phyloP scores from a whole-genome alignment of 2,888 invertebrate genomes.

The Boloria selene region DNA sequence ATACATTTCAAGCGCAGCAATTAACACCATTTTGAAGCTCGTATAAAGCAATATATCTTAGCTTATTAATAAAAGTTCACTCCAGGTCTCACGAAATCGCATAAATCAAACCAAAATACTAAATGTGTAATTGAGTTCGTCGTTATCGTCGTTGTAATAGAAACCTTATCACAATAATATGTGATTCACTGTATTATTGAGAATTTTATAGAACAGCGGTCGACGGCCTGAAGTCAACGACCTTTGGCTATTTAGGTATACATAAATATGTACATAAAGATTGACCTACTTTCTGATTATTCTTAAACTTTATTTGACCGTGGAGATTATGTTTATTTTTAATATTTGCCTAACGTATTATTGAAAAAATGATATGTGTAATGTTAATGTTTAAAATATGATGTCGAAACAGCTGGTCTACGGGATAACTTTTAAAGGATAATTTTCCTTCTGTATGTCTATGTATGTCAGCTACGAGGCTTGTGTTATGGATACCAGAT shows the following conservation, averaged over 20 bases:
- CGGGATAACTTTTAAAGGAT: too few relatives aligned
- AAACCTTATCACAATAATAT: constrained; percentile 24
- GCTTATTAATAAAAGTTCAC: not conserved
- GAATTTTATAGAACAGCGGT: constrained; percentile 36
- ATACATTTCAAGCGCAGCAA: too few relatives aligned
- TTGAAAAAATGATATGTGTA: too few relatives aligned
- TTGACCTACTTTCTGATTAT: constrained; percentile 21
- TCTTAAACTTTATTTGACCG: constrained; percentile 12
- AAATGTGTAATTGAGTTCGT: constrained; percentile 4
- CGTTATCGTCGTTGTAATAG: constrained; percentile 17
- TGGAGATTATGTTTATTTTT: constrained; percentile 24
- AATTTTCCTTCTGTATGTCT: too few relatives aligned
- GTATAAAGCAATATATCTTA: too few relatives aligned
- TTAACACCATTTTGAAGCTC: too few relatives aligned
- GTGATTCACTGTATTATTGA: constrained; percentile 28
- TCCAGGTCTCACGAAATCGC: not conserved
- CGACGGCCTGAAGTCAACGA: constrained; percentile 40
- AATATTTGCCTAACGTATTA: constrained; percentile 10
- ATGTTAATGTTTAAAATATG: too few relatives aligned
- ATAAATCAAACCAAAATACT: not conserved
- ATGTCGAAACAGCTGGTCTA: too few relatives aligned
- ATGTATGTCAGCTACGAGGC: too few relatives aligned
- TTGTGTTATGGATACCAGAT: too few relatives aligned
- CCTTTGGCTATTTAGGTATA: constrained; percentile 36
- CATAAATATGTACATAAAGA: constrained; percentile 15